phyloP scores from a whole-genome alignment of 92 coral and sea anemone genomes.

The Porites rus region DNA sequence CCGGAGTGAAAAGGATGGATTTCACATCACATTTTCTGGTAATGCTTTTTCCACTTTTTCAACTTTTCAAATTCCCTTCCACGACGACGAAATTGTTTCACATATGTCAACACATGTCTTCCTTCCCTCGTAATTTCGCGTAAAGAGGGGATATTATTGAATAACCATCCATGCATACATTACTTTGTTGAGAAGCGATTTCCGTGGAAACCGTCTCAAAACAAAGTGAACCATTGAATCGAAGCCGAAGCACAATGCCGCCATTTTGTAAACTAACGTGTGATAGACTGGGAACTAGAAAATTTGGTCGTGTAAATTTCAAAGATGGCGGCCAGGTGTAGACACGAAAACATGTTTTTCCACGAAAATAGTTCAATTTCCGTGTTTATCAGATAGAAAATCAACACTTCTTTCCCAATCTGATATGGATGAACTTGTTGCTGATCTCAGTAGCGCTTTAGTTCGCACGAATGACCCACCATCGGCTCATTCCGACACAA shows the following conservation, averaged over 20 bases:
- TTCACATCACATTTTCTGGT: too few relatives aligned
- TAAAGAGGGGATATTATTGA: background rate
- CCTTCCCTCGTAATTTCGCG: background rate
- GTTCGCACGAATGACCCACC: slow-evolving; percentile 84
- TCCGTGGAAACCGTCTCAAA: slow-evolving; percentile 34
- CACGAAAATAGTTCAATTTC: background rate
- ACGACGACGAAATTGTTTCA: background rate
- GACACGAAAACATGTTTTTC: background rate
- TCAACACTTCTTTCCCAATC: background rate
- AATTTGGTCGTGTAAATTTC: background rate
- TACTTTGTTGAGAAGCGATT: background rate
- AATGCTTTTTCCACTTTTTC: too few relatives aligned
- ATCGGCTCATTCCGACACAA: slow-evolving; percentile 88
- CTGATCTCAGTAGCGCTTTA: slow-evolving; percentile 81
- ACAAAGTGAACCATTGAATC: background rate
- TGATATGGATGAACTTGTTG: slow-evolving; percentile 83
- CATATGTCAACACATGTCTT: background rate
- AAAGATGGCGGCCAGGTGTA: slow-evolving; percentile 33
- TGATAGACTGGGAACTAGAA: slow-evolving; percentile 20
- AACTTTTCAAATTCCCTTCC: background rate
- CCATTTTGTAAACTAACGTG: background rate
- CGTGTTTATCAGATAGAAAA: background rate
- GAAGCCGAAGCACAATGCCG: background rate
- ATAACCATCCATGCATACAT: background rate
- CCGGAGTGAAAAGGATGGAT: too few relatives aligned